Percentiles rank a stretch among this genome's conserved stretches.
Evolutionary conservation across 2,888 invertebrate species (phyloP).

Genomic region (Periphyllus acericola): DNA sequence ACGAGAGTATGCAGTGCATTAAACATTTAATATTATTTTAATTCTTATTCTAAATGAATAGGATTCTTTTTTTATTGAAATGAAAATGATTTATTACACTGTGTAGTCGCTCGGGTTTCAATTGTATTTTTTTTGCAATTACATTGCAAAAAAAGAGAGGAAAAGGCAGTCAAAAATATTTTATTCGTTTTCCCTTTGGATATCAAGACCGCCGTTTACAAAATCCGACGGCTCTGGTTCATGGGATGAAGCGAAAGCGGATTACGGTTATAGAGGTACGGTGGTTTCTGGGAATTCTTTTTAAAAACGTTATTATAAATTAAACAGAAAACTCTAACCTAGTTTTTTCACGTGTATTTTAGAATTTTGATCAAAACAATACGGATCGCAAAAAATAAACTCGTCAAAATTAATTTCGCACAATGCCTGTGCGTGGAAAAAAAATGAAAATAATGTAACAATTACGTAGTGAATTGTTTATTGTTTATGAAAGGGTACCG

Average conservation of each 20-base stretch:
- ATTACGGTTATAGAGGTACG: neutral
- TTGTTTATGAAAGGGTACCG: neutral
- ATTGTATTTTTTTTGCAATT: no score
- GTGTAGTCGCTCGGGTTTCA: no score
- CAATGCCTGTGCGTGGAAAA: neutral
- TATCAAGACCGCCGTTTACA: neutral
- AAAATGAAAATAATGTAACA: neutral
- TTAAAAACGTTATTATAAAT: constrained; percentile 17
- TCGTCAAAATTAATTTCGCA: neutral
- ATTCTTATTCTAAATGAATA: neutral
- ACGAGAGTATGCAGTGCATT: no score
- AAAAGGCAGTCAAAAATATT: neutral
- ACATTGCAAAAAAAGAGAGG: neutral
- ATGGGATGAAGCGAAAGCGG: constrained; percentile 8
- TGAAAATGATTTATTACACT: neutral
- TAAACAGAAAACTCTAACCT: neutral
- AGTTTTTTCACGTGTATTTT: neutral
- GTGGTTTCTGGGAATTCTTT: neutral
- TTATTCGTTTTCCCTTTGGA: neutral
- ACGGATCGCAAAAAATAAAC: neutral
- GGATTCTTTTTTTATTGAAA: neutral
- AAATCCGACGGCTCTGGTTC: constrained; percentile 22
- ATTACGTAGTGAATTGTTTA: neutral
- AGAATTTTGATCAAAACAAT: neutral
- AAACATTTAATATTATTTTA: neutral